Conservation (phyloP, 1,140 invertebrate species). For the Latrodectus geometricus region DNA sequence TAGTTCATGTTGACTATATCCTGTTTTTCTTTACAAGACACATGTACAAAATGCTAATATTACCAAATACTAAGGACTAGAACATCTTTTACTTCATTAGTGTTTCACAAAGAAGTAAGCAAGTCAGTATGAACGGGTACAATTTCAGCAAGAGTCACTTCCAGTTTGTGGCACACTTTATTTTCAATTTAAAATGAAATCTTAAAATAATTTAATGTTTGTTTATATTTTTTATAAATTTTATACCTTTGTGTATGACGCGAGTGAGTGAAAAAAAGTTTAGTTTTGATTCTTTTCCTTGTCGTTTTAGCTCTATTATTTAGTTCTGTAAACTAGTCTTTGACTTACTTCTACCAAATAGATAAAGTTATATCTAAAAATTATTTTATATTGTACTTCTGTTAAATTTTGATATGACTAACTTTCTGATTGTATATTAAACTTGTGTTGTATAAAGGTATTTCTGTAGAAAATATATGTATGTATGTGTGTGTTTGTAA, state of each 20-base stretch:
- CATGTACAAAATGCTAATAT: constrained; percentile 39
- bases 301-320: no score
- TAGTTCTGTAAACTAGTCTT: not conserved
- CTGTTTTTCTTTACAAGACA: not conserved
- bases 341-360: not conserved
- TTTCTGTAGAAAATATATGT: not conserved
- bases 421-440: not conserved
- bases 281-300: no score
- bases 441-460: not conserved
- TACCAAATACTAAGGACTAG: constrained; percentile 26
- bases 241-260: no score
- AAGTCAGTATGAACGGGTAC: constrained; percentile 1
- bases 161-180: no score
- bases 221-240: no score
- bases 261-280: no score
- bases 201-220: no score
- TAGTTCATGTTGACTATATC: constrained; percentile 59
- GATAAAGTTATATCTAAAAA: not conserved
- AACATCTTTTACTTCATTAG: not conserved
- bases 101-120: not conserved
- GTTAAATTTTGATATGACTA: not conserved
- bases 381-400: not conserved
- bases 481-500: not conserved
- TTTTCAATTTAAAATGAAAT: no score
- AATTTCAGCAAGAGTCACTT: not conserved